A percentile compares a stretch with the other conserved stretches of the same genome.
Evolutionary conservation across 2,888 invertebrate species (phyloP).

Genomic region (Drosophila nr. fundita): DNA sequence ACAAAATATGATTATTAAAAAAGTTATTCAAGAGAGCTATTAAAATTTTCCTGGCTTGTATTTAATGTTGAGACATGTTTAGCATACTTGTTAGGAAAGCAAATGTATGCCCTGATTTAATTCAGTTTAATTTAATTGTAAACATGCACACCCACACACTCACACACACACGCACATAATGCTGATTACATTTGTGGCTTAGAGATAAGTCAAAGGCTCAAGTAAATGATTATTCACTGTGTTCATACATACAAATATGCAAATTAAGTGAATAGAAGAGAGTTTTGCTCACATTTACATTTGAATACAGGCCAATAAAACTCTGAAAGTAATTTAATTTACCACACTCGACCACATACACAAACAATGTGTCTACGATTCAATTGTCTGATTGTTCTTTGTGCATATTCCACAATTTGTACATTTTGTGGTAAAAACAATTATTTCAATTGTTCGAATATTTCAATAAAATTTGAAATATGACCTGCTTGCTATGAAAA

Average conservation of each 20-base stretch:
- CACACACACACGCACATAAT: conserved; percentile 7
- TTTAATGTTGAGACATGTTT: conserved; percentile 27
- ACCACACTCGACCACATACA: conserved; percentile 18
- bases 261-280: conserved; percentile 29
- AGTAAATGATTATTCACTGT: conserved; percentile 36
- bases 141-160: conserved; percentile 25
- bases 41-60: conserved; percentile 3
- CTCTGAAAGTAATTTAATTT: conserved; percentile 60
- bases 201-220: conserved; percentile 39
- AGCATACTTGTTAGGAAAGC: conserved; percentile 13
- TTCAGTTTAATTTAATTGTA: conserved; percentile 62
- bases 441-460: conserved; percentile 23
- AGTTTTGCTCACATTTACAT: conserved; percentile 21
- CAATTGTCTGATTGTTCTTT: conserved; percentile 40
- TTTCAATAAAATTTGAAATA: conserved; percentile 30
- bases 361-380: conserved; percentile 10
- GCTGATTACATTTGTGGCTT: conserved; percentile 45
- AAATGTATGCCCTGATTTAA: conserved; percentile 67
- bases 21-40: conserved; percentile 21
- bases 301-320: conserved; percentile 52
- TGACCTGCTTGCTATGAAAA: neutral
- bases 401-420: neutral
- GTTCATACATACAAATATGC: conserved; percentile 27
- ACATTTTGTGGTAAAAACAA: conserved; percentile 24
- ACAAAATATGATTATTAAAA: conserved; percentile 8